These are phyloP conservation scores for Carassius auratus DNA, from an alignment of 2,113 vertebrate genomes.

Conservation along the genomic window DNA sequence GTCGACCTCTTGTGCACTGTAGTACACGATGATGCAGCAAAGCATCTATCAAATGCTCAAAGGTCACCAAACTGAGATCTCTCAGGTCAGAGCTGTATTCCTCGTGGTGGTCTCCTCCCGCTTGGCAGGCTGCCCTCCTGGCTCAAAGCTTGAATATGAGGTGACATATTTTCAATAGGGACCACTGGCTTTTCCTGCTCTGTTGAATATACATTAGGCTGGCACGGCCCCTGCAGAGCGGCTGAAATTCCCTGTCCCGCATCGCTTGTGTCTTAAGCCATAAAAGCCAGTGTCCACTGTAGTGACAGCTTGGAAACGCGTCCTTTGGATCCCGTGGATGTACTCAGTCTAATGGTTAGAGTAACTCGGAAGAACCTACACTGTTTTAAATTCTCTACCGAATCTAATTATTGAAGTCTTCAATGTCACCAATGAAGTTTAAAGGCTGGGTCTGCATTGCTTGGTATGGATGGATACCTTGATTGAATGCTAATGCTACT, in stretches of 20 bases:
- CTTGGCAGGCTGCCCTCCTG: conserved; percentile 62
- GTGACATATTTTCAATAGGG: conserved; percentile 76
- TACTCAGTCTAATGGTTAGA: conserved; percentile 39
- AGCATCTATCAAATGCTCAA: conserved; percentile 61
- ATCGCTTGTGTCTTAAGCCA: conserved; percentile 30
- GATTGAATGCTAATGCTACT: not conserved
- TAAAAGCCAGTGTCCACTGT: conserved; percentile 35
- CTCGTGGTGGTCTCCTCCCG: conserved; percentile 53
- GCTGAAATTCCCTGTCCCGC: conserved; percentile 54
- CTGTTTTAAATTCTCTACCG: not conserved
- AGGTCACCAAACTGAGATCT: conserved; percentile 53
- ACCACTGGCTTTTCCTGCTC: conserved; percentile 73
- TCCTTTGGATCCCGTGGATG: conserved; percentile 1
- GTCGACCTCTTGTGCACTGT: conserved; percentile 51
- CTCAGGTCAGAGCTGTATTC: conserved; percentile 59
- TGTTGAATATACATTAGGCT: conserved; percentile 74
- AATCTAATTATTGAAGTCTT: conserved; percentile 17
- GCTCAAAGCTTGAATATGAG: conserved; percentile 68
- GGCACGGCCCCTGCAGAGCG: conserved; percentile 57
- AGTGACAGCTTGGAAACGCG: conserved; percentile 17
- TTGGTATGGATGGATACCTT: not conserved
- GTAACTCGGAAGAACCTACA: not conserved
- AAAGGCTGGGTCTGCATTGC: not conserved
- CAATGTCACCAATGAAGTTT: conserved; percentile 2
- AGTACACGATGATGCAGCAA: conserved; percentile 66